These are phyloP conservation scores for Lasioglossum pauxillum DNA, from an alignment of 2,888 invertebrate species.

Conservation along the genomic window DNA sequence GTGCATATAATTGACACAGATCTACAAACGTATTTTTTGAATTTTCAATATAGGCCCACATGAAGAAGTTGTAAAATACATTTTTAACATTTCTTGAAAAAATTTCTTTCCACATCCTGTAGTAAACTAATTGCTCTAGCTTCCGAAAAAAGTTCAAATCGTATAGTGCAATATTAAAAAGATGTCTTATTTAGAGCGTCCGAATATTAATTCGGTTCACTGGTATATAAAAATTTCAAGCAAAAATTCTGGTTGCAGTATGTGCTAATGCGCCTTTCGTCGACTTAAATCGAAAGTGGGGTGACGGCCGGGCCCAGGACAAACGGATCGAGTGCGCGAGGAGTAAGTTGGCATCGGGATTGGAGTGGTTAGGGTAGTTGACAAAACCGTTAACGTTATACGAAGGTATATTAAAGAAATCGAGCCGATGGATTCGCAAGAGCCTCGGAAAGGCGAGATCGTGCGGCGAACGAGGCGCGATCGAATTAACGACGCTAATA, in stretches of 20 bases:
- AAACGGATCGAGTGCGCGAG: neutral
- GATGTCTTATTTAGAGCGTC: no score
- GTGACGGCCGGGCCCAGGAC: neutral
- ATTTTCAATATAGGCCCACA: no score
- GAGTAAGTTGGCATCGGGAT: neutral
- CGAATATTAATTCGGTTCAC: no score
- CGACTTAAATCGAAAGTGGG: neutral
- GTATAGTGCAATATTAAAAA: no score
- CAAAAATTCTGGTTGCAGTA: neutral
- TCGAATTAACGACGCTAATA: constrained; percentile 25
- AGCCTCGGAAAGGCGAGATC: neutral
- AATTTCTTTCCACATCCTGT: no score
- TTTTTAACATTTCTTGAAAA: no score
- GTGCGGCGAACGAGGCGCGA: constrained; percentile 1
- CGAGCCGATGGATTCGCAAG: neutral
- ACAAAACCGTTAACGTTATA: neutral
- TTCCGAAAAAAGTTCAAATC: no score
- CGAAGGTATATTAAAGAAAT: constrained; percentile 3
- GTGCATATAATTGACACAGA: no score
- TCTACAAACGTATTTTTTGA: no score
- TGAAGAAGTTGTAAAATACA: no score
- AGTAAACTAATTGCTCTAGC: no score
- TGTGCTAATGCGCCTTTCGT: rapidly evolving
- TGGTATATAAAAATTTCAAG: no score
- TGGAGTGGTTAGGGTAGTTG: neutral